Evolutionary conservation across 2,888 invertebrate genomes (phyloP).

Genomic region (Hypomecis punctinalis): DNA sequence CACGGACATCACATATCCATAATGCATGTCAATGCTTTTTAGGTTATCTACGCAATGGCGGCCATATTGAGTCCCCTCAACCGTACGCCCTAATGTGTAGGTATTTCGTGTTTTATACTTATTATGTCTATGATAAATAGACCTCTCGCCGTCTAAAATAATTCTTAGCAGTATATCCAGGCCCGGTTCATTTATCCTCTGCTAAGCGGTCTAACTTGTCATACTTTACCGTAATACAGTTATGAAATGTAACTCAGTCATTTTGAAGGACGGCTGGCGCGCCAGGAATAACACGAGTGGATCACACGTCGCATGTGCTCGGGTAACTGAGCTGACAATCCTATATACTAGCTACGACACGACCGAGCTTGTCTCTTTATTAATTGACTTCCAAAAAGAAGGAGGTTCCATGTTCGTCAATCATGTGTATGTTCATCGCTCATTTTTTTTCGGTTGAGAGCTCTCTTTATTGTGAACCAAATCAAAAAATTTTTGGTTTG

Average conservation of each 20-base stretch:
- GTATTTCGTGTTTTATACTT: too few species aligned
- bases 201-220: constrained; percentile 14
- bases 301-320: constrained; percentile 30
- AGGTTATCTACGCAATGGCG: too few species aligned
- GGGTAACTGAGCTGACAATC: constrained; percentile 11
- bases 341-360: neutral
- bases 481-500: too few species aligned
- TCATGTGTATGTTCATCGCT: too few species aligned
- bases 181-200: constrained; percentile 3
- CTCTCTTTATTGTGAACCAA: too few species aligned
- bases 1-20: too few species aligned
- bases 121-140: neutral
- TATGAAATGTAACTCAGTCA: constrained; percentile 28
- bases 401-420: too few species aligned
- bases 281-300: constrained; percentile 22
- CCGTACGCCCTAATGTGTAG: too few species aligned
- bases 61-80: too few species aligned
- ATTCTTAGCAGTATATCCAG: constrained; percentile 2
- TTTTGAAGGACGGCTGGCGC: constrained; percentile 25
- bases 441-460: too few species aligned
- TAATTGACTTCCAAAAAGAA: too few species aligned
- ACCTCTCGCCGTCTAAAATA: neutral
- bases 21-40: too few species aligned
- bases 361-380: neutral
- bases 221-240: constrained; percentile 16